Evolutionary conservation across 2,888 invertebrate genomes (phyloP).

Genomic region (Magallana nippona): DNA sequence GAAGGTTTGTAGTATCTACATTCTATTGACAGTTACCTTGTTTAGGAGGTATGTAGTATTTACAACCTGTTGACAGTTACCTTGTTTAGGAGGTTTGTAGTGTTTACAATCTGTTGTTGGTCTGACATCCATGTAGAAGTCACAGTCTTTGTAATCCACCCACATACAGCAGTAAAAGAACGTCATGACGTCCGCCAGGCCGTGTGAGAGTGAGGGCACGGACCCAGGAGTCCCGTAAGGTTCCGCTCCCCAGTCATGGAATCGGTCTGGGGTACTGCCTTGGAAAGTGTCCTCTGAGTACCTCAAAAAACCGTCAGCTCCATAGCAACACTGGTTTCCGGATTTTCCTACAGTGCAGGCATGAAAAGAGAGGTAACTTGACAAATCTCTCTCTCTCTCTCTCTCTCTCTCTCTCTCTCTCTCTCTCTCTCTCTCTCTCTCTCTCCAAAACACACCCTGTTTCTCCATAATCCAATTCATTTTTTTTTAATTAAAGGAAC

Average conservation of each 20-base stretch:
- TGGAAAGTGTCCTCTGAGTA: conserved; percentile 96
- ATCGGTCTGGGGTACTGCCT: conserved; percentile 85
- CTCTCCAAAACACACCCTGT: no score
- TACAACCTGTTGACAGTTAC: conserved; percentile 87
- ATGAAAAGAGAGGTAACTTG: no score
- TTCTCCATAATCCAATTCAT: no score
- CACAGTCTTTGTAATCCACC: conserved; percentile 93
- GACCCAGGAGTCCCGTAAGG: conserved; percentile 86
- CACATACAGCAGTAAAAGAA: conserved; percentile 96
- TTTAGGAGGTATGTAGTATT: conserved; percentile 95
- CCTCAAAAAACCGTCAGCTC: conserved; percentile 93
- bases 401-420: no score
- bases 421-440: no score
- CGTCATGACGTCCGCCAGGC: conserved; percentile 96
- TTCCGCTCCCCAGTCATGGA: conserved; percentile 80
- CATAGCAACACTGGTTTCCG: conserved; percentile 98
- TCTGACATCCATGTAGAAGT: conserved; percentile 92
- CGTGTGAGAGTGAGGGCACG: conserved; percentile 95
- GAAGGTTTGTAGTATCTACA: no score
- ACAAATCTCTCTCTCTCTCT: no score
- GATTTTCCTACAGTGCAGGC: conserved; percentile 61
- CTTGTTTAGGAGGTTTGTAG: conserved; percentile 93
- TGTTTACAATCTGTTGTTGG: conserved; percentile 97
- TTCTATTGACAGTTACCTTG: no score
- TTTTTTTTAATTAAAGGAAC: no score